Evolutionary conservation across 2,888 invertebrate species (phyloP), one percentile per base, ranked within the genome.

Genomic region (Tetramorium bicarinatum): DNA sequence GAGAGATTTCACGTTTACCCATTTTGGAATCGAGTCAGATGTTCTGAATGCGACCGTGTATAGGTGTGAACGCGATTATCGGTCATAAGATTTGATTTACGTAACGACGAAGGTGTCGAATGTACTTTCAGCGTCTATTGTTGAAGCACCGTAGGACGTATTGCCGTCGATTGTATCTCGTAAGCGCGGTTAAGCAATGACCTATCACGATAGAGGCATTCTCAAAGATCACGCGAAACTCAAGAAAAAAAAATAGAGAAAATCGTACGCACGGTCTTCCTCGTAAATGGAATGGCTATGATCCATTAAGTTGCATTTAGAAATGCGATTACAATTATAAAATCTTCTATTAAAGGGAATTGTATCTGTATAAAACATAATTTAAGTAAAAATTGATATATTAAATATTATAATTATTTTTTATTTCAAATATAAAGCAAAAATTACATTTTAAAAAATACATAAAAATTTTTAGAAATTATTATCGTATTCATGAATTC

Each of bases 181-280:
- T 61, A 77, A 83, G 69, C 75, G 71, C 82, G 61, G 64, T 72
- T 74, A 77, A 64, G 56, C 85, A 76, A 76, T 77, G 87, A 87
- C 87, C 87, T 87, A 87, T 87, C 87, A 87, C 87, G 87, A 87
- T 87, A 54, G 69, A 80, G 84, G 84, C 72, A 84, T 84, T 86
- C 74, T 76, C 67, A 85, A 87, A 86, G 85, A 77, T 87, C 87
- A 87, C 64, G 75, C 34, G 64, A 83, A 80, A 74, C 76, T 71
- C 25, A 56, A 82, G 66, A 69, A 59, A 56, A 41, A 64, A 71
- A 77, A 67, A 11, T 64, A 3, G 13, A 79, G 38, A 79, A 71
- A 71, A 71, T 38, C 59, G 38, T 59, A 79, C 79, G 79, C 79
- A 79, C 25, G 72, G 21, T 61, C 56, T 59, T 38, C 56, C 47